Conservation (phyloP, 2,888 invertebrate genomes). For the Anodontia alba region DNA sequence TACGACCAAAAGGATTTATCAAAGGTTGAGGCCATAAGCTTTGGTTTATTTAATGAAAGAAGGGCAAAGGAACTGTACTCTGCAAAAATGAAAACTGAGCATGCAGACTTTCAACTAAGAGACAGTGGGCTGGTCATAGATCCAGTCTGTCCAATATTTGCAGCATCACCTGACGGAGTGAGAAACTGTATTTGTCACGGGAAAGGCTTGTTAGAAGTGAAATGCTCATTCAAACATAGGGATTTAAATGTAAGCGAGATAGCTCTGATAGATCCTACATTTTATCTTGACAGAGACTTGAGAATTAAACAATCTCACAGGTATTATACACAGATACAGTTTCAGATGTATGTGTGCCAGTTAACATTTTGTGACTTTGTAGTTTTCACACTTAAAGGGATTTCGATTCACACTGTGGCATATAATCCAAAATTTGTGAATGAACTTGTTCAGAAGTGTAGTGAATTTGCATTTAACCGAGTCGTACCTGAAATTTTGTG, state of each 20-base stretch:
- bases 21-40: too few species aligned
- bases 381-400: background rate
- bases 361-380: conserved; percentile 26
- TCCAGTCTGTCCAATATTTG: background rate
- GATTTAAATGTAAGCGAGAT: background rate
- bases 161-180: background rate
- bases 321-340: conserved; percentile 41
- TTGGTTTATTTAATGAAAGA: too few species aligned
- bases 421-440: too few species aligned
- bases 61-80: too few species aligned
- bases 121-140: background rate
- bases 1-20: too few species aligned
- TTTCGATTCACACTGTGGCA: background rate
- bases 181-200: conserved; percentile 13
- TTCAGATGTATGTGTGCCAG: conserved; percentile 24
- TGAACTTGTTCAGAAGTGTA: too few species aligned
- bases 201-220: conserved; percentile 7
- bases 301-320: conserved; percentile 28
- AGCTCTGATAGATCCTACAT: conserved; percentile 15
- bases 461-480: too few species aligned
- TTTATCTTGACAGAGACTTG: conserved; percentile 24
- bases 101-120: background rate
- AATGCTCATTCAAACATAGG: conserved; percentile 13
- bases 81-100: background rate
- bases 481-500: too few species aligned